Conservation (phyloP, 1,140 invertebrate species). For the Amphibalanus amphitrite region DNA sequence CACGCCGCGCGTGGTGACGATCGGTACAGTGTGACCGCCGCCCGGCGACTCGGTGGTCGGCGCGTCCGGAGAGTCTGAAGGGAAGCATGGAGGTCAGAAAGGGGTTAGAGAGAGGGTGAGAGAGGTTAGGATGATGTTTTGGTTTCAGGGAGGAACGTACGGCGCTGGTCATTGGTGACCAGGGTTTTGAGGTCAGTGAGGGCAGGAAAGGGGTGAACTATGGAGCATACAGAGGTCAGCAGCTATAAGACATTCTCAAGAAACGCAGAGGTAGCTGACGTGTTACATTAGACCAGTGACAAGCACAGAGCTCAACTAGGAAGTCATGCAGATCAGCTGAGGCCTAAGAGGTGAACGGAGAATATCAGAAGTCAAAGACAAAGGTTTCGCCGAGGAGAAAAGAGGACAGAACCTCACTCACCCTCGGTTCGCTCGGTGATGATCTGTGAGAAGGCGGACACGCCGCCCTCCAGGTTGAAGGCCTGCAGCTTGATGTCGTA, state of each 20-base stretch:
- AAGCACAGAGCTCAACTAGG: too few relatives aligned
- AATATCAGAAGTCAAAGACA: not conserved
- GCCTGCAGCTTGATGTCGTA: conserved; percentile 85
- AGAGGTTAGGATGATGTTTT: too few relatives aligned
- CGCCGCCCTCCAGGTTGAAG: conserved; percentile 62
- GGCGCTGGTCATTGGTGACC: too few relatives aligned
- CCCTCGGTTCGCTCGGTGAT: conserved; percentile 45
- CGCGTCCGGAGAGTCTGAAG: not conserved
- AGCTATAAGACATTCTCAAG: too few relatives aligned
- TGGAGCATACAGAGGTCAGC: too few relatives aligned
- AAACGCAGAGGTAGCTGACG: too few relatives aligned
- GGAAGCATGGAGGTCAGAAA: not conserved
- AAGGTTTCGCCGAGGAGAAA: not conserved
- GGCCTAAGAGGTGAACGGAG: too few relatives aligned
- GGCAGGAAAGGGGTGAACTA: too few relatives aligned
- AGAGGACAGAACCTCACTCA: not conserved
- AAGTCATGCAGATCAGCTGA: too few relatives aligned
- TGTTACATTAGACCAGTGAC: too few relatives aligned
- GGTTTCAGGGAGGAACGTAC: too few relatives aligned
- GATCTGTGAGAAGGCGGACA: conserved; percentile 65
- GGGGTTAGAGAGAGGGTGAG: not conserved
- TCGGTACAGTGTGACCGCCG: conserved; percentile 7
- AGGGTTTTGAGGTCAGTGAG: too few relatives aligned
- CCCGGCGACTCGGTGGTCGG: not conserved
- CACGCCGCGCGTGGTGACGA: conserved; percentile 17